phyloP scores from a whole-genome alignment of 2,888 invertebrate species.

The Oithona nana region DNA sequence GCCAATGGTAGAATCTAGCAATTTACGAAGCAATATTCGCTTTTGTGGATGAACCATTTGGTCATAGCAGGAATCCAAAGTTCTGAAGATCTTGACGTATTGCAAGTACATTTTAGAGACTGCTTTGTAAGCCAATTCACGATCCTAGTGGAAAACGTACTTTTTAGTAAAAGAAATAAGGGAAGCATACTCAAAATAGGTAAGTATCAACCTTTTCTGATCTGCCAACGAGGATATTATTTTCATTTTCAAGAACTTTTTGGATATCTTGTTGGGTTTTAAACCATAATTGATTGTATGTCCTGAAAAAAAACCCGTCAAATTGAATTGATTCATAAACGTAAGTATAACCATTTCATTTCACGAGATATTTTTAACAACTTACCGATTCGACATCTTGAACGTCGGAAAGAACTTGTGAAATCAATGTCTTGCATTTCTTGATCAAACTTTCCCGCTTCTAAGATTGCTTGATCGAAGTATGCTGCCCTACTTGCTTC shows the following conservation, averaged over 20 bases:
- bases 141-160: too few species aligned
- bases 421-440: neutral
- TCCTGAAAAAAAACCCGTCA: neutral
- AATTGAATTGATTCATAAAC: neutral
- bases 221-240: neutral
- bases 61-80: conserved; percentile 61
- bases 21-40: conserved; percentile 48
- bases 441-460: neutral
- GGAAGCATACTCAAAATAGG: too few species aligned
- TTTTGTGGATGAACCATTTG: conserved; percentile 87
- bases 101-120: conserved; percentile 42
- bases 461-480: too few species aligned
- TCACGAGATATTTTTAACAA: too few species aligned
- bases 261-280: neutral
- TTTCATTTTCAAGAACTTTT: neutral
- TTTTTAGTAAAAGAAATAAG: too few species aligned
- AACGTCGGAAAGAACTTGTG: neutral
- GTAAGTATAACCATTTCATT: too few species aligned
- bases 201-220: too few species aligned
- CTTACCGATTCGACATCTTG: conserved; percentile 3
- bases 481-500: too few species aligned
- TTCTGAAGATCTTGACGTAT: conserved; percentile 55
- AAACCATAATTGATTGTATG: neutral
- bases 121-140: conserved; percentile 5
- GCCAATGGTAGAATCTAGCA: conserved; percentile 57